A percentile compares a stretch with the other conserved stretches of the same genome.
These are phyloP conservation scores for Pseudoatta argentina DNA, from an alignment of 1,140 invertebrate genomes.

Conservation along the genomic window DNA sequence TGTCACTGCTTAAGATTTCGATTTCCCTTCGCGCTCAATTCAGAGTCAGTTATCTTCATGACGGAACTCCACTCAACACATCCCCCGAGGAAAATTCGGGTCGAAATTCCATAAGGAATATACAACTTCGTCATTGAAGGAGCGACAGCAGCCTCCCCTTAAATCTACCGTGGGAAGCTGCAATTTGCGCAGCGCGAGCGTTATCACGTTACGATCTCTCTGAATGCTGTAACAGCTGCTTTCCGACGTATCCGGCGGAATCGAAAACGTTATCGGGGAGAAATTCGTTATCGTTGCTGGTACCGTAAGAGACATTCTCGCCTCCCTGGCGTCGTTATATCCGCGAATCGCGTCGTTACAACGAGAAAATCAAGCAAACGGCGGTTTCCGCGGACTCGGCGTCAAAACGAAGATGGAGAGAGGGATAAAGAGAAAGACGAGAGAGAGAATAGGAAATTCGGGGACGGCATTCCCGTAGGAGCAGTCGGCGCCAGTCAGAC, in stretches of 20 bases:
- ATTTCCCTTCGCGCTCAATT: constrained; percentile 18
- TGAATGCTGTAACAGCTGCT: constrained; percentile 62
- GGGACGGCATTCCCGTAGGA: constrained; percentile 52
- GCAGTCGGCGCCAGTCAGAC: constrained; percentile 64
- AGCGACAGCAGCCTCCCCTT: neutral
- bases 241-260: constrained; percentile 56
- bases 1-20: neutral
- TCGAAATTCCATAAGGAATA: constrained; percentile 55
- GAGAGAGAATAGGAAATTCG: constrained; percentile 41
- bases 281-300: constrained; percentile 59
- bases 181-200: constrained; percentile 56
- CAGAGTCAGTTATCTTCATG: constrained; percentile 16
- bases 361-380: constrained; percentile 57
- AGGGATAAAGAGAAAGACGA: neutral
- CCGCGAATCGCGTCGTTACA: constrained; percentile 54
- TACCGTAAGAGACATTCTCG: constrained; percentile 53
- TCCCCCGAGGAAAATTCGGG: constrained; percentile 42
- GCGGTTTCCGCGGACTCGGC: constrained; percentile 50
- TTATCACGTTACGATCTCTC: constrained; percentile 60
- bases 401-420: constrained; percentile 36
- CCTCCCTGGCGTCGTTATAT: constrained; percentile 60
- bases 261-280: constrained; percentile 59
- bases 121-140: constrained; percentile 40
- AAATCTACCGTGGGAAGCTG: constrained; percentile 57
- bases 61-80: constrained; percentile 19